A percentile compares a stretch with the other conserved stretches of the same genome.
These are phyloP conservation scores for Heterotis niloticus DNA, from an alignment of 2,113 vertebrate genomes.

Conservation along the genomic window DNA sequence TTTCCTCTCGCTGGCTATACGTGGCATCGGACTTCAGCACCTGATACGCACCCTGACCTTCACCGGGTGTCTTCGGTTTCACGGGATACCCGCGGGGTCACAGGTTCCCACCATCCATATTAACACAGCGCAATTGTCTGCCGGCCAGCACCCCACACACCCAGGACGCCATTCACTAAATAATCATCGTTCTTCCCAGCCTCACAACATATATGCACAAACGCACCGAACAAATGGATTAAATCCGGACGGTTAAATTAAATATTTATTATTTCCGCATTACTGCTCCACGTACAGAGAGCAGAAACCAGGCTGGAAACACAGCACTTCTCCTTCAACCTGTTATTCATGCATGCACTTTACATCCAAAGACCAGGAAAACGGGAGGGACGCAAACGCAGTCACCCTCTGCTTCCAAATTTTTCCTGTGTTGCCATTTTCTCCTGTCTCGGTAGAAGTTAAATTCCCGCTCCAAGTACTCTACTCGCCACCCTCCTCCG, in stretches of 20 bases:
- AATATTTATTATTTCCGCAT: not conserved
- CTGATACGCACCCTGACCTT: not conserved
- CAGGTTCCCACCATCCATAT: not conserved
- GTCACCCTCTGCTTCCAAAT: not conserved
- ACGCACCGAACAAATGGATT: not conserved
- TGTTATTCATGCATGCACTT: not conserved
- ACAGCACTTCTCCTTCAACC: not conserved
- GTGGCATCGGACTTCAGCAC: not conserved
- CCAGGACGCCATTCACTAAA: not conserved
- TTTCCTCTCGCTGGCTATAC: constrained; percentile 9
- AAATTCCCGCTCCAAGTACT: too few species aligned
- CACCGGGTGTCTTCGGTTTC: constrained; percentile 13
- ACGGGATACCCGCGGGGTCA: not conserved
- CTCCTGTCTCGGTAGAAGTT: not conserved
- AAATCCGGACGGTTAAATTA: not conserved
- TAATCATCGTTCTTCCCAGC: constrained; percentile 3
- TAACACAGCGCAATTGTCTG: constrained; percentile 7
- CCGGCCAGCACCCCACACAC: not conserved
- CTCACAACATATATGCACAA: not conserved
- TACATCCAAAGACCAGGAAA: not conserved
- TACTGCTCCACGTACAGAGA: not conserved
- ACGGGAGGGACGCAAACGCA: not conserved
- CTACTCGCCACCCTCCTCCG: too few species aligned
- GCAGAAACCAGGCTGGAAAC: constrained; percentile 22
- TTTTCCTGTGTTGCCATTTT: not conserved